Evolutionary conservation across 2,888 invertebrate genomes (phyloP).

Genomic region (Andrena flavipes): DNA sequence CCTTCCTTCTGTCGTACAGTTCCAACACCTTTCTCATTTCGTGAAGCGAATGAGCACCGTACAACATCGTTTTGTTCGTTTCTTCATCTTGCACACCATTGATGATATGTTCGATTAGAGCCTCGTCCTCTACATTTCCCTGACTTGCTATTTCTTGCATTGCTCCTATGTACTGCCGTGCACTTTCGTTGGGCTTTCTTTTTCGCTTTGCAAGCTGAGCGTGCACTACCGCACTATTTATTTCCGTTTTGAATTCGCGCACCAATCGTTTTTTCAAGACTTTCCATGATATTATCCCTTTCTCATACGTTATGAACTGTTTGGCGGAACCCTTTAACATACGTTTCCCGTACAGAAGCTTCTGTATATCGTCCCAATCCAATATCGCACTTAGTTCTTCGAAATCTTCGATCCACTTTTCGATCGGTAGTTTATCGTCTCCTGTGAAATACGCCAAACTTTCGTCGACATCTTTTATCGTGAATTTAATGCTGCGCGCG

Average conservation of each 20-base stretch:
- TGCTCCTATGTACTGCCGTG: neutral
- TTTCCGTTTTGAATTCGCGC: neutral
- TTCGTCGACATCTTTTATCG: neutral
- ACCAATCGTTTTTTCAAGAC: neutral
- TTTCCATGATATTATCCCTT: neutral
- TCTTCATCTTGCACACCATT: neutral
- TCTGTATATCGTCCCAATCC: neutral
- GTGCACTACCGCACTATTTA: neutral
- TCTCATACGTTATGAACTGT: neutral
- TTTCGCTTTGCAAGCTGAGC: neutral
- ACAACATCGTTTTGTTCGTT: neutral
- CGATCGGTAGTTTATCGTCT: neutral
- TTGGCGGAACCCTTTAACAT: conserved; percentile 4
- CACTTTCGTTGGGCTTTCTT: neutral
- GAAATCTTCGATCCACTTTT: neutral
- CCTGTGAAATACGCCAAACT: neutral
- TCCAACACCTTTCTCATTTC: neutral
- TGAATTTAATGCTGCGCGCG: neutral
- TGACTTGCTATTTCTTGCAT: conserved; percentile 4
- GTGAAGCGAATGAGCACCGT: neutral
- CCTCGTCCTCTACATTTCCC: neutral
- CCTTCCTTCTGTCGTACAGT: neutral
- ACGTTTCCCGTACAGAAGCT: neutral
- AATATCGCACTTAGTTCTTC: conserved; percentile 4
- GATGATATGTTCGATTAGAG: conserved; percentile 5